Conservation (phyloP, 2,888 invertebrate genomes). For the Chelonus formosanus region DNA sequence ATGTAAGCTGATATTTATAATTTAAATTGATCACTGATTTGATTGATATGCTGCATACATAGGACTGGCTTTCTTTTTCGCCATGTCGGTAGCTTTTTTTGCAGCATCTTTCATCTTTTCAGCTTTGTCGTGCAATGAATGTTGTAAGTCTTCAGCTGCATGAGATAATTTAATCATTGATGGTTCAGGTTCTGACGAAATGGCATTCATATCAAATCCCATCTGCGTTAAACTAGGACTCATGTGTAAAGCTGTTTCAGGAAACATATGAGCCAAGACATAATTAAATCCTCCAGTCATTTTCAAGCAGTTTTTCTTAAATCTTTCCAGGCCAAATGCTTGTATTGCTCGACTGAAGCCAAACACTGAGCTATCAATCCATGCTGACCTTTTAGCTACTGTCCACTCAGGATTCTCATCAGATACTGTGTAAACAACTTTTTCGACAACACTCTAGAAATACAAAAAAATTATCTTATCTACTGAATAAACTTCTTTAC, state of each 20-base stretch:
- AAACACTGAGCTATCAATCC: constrained; percentile 88
- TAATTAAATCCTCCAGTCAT: constrained; percentile 87
- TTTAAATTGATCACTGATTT: constrained; percentile 54
- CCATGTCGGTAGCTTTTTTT: constrained; percentile 82
- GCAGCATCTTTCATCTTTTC: constrained; percentile 81
- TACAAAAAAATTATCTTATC: constrained; percentile 12
- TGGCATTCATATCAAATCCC: constrained; percentile 43
- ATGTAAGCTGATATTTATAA: neutral
- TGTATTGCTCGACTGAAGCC: constrained; percentile 89
- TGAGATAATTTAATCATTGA: constrained; percentile 52
- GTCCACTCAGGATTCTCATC: constrained; percentile 78
- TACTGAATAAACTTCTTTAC: neutral
- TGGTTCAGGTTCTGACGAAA: constrained; percentile 50
- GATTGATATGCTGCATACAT: constrained; percentile 61
- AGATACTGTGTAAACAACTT: constrained; percentile 82
- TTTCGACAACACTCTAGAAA: constrained; percentile 85
- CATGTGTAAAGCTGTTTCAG: constrained; percentile 64
- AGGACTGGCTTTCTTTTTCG: constrained; percentile 70
- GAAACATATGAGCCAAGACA: constrained; percentile 80
- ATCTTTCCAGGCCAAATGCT: constrained; percentile 88
- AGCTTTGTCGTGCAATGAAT: constrained; percentile 60
- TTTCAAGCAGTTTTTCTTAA: constrained; percentile 84
- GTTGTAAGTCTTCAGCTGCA: constrained; percentile 59
- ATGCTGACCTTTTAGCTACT: constrained; percentile 81
- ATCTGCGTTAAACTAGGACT: constrained; percentile 56